Percentiles rank a stretch among this genome's conserved stretches.
Conservation (phyloP, 2,797 vertebrate species). For the Enteromius anoplus region DNA sequence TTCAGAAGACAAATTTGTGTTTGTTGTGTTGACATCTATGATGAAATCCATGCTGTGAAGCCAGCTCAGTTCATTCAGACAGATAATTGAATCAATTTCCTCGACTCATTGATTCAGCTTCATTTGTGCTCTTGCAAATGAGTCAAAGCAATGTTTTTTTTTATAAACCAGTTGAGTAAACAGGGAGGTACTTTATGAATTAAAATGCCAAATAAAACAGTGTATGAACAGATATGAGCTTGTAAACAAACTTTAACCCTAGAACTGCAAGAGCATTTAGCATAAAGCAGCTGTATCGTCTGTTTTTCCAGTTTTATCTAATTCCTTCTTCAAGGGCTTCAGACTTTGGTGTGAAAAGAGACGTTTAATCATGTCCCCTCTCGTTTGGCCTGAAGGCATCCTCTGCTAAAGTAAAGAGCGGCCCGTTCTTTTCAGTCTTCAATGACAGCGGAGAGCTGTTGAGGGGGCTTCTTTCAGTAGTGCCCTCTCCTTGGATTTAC, state of each 20-base stretch:
- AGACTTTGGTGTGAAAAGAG: constrained; percentile 44
- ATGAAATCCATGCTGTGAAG: constrained; percentile 8
- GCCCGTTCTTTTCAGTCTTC: constrained; percentile 42
- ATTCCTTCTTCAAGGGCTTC: constrained; percentile 31
- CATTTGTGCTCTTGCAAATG: neutral
- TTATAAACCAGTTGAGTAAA: neutral
- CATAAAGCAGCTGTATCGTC: constrained; percentile 23
- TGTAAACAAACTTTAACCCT: constrained; percentile 14
- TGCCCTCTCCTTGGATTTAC: constrained; percentile 53
- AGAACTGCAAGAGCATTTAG: neutral
- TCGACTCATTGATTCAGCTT: constrained; percentile 16
- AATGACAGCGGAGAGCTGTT: constrained; percentile 49
- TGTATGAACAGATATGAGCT: neutral
- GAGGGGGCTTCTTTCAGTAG: constrained; percentile 50
- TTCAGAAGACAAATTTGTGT: constrained; percentile 2
- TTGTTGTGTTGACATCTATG: neutral
- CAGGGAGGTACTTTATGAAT: constrained; percentile 2
- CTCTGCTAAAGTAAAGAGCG: constrained; percentile 47
- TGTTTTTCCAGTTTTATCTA: constrained; percentile 20
- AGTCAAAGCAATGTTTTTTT: neutral
- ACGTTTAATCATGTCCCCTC: constrained; percentile 50
- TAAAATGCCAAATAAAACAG: constrained; percentile 14
- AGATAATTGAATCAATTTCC: constrained; percentile 2
- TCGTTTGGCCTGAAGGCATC: constrained; percentile 42
- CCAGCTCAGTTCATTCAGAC: constrained; percentile 14